Percentiles rank a stretch among this genome's conserved stretches.
Conservation (phyloP, 53 echinoderm and acorn worm genomes). For the Paelopatides confundens region DNA sequence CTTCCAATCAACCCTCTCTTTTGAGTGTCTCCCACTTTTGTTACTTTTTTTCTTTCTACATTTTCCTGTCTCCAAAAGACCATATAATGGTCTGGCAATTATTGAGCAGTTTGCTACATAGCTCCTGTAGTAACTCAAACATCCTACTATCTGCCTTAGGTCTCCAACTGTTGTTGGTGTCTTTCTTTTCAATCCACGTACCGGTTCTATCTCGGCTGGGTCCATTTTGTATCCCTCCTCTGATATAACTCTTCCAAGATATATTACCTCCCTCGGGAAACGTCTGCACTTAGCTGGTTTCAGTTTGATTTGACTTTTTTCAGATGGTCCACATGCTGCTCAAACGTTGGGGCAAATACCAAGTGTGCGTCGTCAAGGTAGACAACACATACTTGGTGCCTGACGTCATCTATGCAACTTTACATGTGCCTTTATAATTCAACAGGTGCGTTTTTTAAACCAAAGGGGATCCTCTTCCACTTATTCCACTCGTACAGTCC, state of each 20-base stretch:
- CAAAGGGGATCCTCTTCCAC: conserved; percentile 60
- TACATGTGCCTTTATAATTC: conserved; percentile 69
- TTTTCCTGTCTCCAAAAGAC: conserved; percentile 6
- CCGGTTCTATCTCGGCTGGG: conserved; percentile 49
- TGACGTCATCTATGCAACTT: conserved; percentile 42
- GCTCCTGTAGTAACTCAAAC: neutral
- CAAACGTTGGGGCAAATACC: conserved; percentile 56
- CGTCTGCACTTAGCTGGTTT: conserved; percentile 59
- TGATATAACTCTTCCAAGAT: conserved; percentile 61
- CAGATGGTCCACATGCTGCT: conserved; percentile 63
- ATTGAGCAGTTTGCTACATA: conserved; percentile 46
- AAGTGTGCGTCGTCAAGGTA: conserved; percentile 71
- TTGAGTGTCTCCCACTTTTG: neutral
- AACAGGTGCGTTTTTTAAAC: conserved; percentile 50
- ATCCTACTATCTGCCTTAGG: conserved; percentile 53
- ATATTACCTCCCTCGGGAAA: conserved; percentile 51
- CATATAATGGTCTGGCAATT: conserved; percentile 57
- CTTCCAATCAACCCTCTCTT: neutral
- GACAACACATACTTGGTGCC: conserved; percentile 43
- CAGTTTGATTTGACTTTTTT: conserved; percentile 57
- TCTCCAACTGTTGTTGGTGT: conserved; percentile 62
- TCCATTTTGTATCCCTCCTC: conserved; percentile 48
- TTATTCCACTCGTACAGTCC: conserved; percentile 44
- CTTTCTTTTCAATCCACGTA: conserved; percentile 33
- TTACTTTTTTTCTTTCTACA: neutral